Conservation (phyloP, 2,113 vertebrate species). For the Hassar affinis region DNA sequence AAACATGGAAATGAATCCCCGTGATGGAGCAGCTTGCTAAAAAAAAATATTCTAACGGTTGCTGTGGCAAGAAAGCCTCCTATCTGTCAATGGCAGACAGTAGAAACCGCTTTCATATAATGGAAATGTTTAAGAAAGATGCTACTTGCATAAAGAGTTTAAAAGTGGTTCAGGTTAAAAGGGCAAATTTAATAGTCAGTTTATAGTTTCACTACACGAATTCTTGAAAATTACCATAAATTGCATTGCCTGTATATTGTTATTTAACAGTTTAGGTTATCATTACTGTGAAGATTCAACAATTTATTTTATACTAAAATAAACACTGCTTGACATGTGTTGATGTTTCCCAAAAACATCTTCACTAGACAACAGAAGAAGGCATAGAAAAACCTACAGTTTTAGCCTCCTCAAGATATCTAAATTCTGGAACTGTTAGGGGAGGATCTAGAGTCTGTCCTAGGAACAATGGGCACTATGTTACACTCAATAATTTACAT, state of each 20-base stretch:
- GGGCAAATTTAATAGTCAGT: neutral
- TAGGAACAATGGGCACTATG: no score
- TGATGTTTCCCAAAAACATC: neutral
- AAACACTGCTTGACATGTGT: neutral
- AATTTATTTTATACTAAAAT: neutral
- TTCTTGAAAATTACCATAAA: neutral
- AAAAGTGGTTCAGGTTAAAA: neutral
- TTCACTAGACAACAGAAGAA: neutral
- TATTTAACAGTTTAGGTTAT: neutral
- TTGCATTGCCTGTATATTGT: neutral
- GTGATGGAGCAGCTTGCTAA: constrained; percentile 1
- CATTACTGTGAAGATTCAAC: neutral
- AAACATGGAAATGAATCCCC: constrained; percentile 13
- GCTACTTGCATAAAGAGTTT: neutral
- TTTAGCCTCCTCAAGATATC: neutral
- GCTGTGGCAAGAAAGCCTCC: constrained; percentile 1
- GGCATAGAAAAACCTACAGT: neutral
- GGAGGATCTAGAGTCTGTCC: no score
- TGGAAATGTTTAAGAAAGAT: neutral
- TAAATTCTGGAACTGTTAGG: neutral
- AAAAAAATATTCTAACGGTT: constrained; percentile 14
- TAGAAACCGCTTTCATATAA: neutral
- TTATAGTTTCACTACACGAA: neutral
- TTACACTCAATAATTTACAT: no score
- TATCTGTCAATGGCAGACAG: neutral